phyloP scores from a whole-genome alignment of 2,888 invertebrate species.

The Ophonus ardosiacus region DNA sequence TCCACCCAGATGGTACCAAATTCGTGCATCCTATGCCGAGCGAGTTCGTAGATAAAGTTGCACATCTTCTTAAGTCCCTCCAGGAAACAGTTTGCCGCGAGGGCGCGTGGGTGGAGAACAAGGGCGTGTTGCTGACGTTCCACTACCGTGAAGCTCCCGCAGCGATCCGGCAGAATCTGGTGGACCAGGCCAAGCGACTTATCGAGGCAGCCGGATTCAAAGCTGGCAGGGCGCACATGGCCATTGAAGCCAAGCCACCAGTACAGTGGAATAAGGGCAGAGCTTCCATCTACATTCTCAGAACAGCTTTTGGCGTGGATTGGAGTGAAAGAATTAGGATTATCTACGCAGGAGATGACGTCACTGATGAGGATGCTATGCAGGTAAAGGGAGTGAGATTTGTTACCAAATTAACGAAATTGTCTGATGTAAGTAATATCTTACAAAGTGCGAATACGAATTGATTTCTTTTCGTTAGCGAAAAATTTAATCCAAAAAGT shows the following conservation, averaged over 20 bases:
- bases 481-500: too few species aligned
- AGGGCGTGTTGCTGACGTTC: conserved; percentile 91
- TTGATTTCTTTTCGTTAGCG: background rate
- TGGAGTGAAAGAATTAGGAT: conserved; percentile 94
- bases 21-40: conserved; percentile 95
- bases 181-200: conserved; percentile 84
- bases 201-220: conserved; percentile 88
- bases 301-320: conserved; percentile 93
- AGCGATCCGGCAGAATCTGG: conserved; percentile 82
- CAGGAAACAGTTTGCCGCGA: conserved; percentile 92
- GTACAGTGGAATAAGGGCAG: conserved; percentile 95
- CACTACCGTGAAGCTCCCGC: conserved; percentile 91
- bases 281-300: conserved; percentile 92
- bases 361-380: conserved; percentile 94
- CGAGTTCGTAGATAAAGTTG: conserved; percentile 89
- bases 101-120: conserved; percentile 95
- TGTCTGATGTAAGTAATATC: conserved; percentile 25
- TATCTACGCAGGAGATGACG: conserved; percentile 93
- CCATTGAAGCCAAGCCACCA: conserved; percentile 93
- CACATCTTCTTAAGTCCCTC: conserved; percentile 85
- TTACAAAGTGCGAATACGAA: conserved; percentile 11
- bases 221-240: conserved; percentile 89
- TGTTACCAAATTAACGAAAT: background rate
- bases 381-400: conserved; percentile 77
- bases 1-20: conserved; percentile 93